Evolutionary conservation across 2,113 vertebrate species (phyloP).

Genomic region (Chamaetylas fuelleborni): DNA sequence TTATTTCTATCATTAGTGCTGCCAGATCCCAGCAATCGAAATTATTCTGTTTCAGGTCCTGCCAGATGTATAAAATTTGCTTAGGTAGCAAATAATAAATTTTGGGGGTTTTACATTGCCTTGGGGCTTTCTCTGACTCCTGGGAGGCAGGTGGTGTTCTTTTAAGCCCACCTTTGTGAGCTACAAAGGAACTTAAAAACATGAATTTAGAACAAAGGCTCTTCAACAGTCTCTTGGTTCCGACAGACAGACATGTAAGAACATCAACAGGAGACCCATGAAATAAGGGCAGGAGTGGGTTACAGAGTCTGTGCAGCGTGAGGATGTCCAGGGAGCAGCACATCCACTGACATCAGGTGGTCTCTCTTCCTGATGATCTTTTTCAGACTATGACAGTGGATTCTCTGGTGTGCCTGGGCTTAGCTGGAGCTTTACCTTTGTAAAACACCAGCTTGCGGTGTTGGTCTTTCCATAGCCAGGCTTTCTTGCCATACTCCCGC

Average conservation of each 20-base stretch:
- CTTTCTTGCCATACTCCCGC: background rate
- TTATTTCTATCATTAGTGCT: background rate
- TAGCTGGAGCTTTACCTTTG: background rate
- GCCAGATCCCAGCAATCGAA: background rate
- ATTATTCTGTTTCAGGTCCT: background rate
- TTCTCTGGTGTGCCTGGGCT: background rate
- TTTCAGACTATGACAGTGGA: background rate
- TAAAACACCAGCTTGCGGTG: background rate
- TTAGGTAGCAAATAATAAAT: background rate
- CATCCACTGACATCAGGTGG: background rate
- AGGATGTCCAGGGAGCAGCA: background rate
- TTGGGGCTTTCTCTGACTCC: background rate
- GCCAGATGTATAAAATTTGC: background rate
- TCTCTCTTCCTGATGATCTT: background rate
- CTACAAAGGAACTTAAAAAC: background rate
- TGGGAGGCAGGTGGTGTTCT: background rate
- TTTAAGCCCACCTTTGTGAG: background rate
- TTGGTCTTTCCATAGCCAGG: background rate
- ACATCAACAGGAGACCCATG: accelerated
- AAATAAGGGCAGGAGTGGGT: background rate
- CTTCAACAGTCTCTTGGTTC: background rate
- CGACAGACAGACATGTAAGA: background rate
- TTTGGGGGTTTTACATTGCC: background rate
- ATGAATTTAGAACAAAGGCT: background rate
- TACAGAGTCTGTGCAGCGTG: background rate